These are phyloP conservation scores for Bilobella aurantiaca DNA, from an alignment of 1,140 invertebrate species.

Conservation along the genomic window DNA sequence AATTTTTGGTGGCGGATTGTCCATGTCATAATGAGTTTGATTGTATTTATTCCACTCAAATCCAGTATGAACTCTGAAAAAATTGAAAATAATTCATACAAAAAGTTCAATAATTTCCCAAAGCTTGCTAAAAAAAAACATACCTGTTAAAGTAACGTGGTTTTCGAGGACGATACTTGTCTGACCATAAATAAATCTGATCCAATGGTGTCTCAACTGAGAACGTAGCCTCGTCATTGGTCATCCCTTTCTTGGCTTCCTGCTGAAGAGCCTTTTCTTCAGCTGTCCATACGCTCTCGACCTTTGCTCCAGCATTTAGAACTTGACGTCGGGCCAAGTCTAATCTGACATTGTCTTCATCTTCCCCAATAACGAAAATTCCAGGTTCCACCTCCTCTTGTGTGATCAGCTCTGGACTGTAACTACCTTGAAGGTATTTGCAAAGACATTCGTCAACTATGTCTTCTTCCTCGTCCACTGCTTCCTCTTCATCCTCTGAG, in stretches of 20 bases:
- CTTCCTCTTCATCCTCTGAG: constrained; percentile 32
- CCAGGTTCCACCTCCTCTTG: constrained; percentile 65
- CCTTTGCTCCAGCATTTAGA: constrained; percentile 35
- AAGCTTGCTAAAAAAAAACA: constrained; percentile 40
- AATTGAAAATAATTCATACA: neutral
- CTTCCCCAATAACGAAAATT: constrained; percentile 64
- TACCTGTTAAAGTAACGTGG: constrained; percentile 91
- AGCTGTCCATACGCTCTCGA: constrained; percentile 38
- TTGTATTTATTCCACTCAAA: constrained; percentile 99
- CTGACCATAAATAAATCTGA: constrained; percentile 89
- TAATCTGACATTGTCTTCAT: constrained; percentile 65
- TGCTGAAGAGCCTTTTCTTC: constrained; percentile 50
- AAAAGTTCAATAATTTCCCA: neutral
- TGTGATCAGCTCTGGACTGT: constrained; percentile 66
- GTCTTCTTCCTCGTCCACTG: constrained; percentile 24
- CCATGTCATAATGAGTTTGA: constrained; percentile 99
- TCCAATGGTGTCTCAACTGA: constrained; percentile 79
- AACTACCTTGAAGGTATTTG: constrained; percentile 67
- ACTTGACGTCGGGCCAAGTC: constrained; percentile 59
- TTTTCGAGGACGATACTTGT: constrained; percentile 94
- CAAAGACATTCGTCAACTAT: constrained; percentile 52
- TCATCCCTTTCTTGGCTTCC: constrained; percentile 81
- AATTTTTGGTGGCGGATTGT: constrained; percentile 99
- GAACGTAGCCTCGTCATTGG: constrained; percentile 78
- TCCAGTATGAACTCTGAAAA: constrained; percentile 64